Evolutionary conservation across 1,140 invertebrate genomes (phyloP), one percentile per base, ranked within the genome.

Genomic region (Atta cephalotes): DNA sequence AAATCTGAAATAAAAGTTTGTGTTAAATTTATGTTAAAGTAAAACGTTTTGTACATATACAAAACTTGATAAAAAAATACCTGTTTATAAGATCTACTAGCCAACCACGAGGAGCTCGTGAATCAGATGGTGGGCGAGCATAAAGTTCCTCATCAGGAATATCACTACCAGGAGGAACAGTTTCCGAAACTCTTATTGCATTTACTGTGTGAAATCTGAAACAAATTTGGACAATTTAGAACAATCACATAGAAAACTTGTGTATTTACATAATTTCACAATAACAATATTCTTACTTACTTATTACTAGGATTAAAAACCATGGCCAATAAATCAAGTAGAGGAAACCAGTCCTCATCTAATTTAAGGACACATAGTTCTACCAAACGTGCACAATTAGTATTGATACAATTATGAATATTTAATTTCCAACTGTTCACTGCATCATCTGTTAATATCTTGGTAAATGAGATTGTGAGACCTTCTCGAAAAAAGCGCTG

Each of bases 401-500:
- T 97, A 92, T 98, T 97, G 91, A 99, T 99, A 95, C 98, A 99
- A 94, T 97, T 97, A 95, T 99, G 99, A 92, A 99, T 99, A 95
- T 99, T 99, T 93, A 97, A 97, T 95, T 99, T 99, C 99, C 99
- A 99, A 92, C 98, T 99, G 92, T 98, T 98, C 53, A 99, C 99
- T 68, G 99, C 99, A 94, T 99, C 99, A 95, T 99, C 99, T n/a
- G 99, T 99, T 91, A 99, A 96, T 93, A 99, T 99, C 96, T 99
- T 99, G 21, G 98, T 98, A 95, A 99, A 99, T 66, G 98, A 99
- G 88, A 98, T 97, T 87, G 98, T 98, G 66, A 99, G 96, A 25
- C 98, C 98, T 95, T 99, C 98, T 91, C 98, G 97, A 95, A 99
- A 99, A 96, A 99, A 99, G 91, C 98, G 96, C 94, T 99, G 98